Evolutionary conservation across 1,140 invertebrate species (phyloP).

Genomic region (Lepidurus packardi): DNA sequence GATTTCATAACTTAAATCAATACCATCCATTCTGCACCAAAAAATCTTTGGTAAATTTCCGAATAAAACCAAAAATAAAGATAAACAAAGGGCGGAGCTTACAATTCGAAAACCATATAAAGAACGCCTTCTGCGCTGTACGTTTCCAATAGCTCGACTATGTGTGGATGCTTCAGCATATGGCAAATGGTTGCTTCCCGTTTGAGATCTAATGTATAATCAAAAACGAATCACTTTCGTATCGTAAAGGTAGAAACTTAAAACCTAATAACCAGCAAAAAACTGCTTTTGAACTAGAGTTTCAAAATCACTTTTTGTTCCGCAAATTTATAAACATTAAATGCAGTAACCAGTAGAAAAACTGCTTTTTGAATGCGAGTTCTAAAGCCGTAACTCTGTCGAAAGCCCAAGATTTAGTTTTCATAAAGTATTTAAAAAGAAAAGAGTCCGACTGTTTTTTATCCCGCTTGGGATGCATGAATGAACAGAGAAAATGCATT

Average conservation of each 20-base stretch:
- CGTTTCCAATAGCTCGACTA: conserved; percentile 94
- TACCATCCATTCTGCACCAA: conserved; percentile 90
- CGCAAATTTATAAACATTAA: not conserved
- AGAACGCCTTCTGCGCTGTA: conserved; percentile 98
- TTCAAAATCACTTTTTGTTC: not conserved
- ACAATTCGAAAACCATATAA: conserved; percentile 99
- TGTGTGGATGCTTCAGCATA: conserved; percentile 97
- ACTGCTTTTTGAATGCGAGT: not conserved
- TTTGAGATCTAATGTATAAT: conserved; percentile 70
- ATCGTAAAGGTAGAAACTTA: not conserved
- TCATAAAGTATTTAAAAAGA: no score
- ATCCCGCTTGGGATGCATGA: no score
- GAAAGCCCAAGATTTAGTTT: not conserved
- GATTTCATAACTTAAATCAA: conserved; percentile 97
- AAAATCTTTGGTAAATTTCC: conserved; percentile 38
- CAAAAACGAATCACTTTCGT: conserved; percentile 45
- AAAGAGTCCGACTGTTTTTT: no score
- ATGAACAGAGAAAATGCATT: no score
- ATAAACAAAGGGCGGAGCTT: conserved; percentile 51
- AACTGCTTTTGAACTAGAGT: not conserved
- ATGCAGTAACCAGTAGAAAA: not conserved
- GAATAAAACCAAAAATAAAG: conserved; percentile 24
- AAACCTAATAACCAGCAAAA: not conserved
- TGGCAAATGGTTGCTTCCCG: conserved; percentile 97
- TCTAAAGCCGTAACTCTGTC: not conserved